These are phyloP conservation scores for Alitta virens DNA, from an alignment of 2,888 invertebrate species.

Conservation along the genomic window DNA sequence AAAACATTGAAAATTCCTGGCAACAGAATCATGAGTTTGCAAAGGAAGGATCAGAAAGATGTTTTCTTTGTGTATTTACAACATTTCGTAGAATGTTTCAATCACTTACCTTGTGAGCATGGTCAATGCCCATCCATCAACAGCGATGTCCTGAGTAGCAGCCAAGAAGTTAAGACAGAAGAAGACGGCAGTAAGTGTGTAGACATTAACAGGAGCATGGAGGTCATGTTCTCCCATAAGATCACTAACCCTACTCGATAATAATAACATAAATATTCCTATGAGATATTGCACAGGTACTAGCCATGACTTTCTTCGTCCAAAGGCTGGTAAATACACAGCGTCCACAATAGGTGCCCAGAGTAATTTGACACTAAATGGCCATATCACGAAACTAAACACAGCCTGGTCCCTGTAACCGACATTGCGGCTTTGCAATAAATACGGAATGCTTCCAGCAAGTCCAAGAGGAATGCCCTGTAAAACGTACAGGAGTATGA, in stretches of 20 bases:
- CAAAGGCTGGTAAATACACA: constrained; percentile 77
- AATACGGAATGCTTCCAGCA: constrained; percentile 91
- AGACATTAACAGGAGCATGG: constrained; percentile 28
- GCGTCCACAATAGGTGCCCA: constrained; percentile 99
- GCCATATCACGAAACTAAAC: constrained; percentile 88
- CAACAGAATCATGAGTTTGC: no score
- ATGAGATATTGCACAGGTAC: constrained; percentile 89
- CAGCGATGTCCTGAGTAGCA: constrained; percentile 98
- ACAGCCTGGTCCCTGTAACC: constrained; percentile 87
- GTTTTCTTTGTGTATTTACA: no score
- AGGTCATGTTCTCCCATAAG: constrained; percentile 71
- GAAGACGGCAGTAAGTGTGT: constrained; percentile 76
- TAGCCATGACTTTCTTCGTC: constrained; percentile 85
- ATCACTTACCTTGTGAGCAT: constrained; percentile 87
- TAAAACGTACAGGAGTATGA: constrained; percentile 88
- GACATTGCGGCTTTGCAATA: constrained; percentile 86
- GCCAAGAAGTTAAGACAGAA: constrained; percentile 91
- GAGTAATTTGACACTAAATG: constrained; percentile 81
- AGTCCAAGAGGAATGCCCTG: constrained; percentile 86
- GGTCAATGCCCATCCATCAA: constrained; percentile 99
- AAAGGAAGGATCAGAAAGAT: no score
- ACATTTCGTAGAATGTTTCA: no score
- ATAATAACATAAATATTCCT: constrained; percentile 82
- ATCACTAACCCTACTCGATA: constrained; percentile 66
- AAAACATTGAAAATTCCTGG: no score